Percentiles rank a stretch among this genome's conserved stretches.
Conservation (phyloP, 1,140 invertebrate genomes). For the Branchinecta lindahli region DNA sequence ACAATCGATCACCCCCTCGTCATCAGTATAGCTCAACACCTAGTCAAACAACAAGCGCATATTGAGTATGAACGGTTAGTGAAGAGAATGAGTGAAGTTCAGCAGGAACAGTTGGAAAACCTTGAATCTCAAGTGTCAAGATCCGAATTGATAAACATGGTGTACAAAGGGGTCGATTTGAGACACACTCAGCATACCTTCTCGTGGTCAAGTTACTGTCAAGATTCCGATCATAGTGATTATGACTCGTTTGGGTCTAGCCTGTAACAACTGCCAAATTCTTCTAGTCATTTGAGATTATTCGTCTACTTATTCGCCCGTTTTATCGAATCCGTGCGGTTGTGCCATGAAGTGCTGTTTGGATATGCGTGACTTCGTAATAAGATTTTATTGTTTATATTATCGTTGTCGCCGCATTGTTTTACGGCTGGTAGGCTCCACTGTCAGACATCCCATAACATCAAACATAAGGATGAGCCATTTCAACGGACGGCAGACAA, state of each 20-base stretch:
- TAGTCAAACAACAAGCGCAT: constrained; percentile 21
- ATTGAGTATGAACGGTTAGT: constrained; percentile 15
- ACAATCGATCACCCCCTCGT: constrained; percentile 30
- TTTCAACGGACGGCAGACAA: too few species aligned
- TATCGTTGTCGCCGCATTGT: too few species aligned
- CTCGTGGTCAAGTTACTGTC: constrained; percentile 5
- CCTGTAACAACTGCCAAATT: too few species aligned
- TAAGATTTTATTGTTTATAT: too few species aligned
- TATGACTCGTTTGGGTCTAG: neutral
- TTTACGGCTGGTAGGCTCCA: too few species aligned
- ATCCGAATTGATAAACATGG: neutral
- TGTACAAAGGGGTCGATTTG: neutral
- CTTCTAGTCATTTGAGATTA: too few species aligned
- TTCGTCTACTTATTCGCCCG: too few species aligned
- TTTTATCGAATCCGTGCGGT: too few species aligned
- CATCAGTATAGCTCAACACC: constrained; percentile 28
- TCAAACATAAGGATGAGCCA: too few species aligned
- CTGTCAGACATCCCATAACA: too few species aligned
- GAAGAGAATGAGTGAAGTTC: neutral
- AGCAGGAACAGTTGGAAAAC: neutral
- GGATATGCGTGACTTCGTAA: too few species aligned
- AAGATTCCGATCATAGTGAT: neutral
- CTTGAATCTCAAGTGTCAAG: neutral
- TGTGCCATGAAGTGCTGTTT: too few species aligned
- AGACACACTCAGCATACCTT: neutral